phyloP scores from a whole-genome alignment of 2,888 invertebrate genomes.

The Lamproptera curius region DNA sequence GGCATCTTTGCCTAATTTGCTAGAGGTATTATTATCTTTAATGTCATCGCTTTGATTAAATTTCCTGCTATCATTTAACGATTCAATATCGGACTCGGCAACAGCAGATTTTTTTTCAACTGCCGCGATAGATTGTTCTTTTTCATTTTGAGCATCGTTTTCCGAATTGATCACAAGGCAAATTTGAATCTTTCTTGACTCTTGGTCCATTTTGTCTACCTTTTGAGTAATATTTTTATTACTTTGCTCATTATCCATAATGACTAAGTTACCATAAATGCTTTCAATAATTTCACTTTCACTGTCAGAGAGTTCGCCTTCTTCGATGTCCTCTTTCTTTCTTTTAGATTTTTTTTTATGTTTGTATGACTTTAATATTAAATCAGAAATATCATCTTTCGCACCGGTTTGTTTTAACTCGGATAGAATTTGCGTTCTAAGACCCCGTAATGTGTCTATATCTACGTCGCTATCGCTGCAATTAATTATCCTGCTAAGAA shows the following conservation, averaged over 20 bases:
- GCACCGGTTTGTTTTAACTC: slow-evolving; percentile 66
- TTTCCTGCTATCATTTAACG: slow-evolving; percentile 32
- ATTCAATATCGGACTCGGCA: slow-evolving; percentile 49
- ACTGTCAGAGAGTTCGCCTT: slow-evolving; percentile 69
- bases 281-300: slow-evolving; percentile 68
- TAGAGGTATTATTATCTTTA: slow-evolving; percentile 8
- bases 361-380: slow-evolving; percentile 63
- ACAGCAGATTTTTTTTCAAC: slow-evolving; percentile 16
- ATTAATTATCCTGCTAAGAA: slow-evolving; percentile 62
- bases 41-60: neutral
- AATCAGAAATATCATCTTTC: slow-evolving; percentile 66
- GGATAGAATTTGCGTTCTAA: slow-evolving; percentile 65
- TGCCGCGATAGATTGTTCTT: slow-evolving; percentile 16
- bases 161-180: slow-evolving; percentile 53
- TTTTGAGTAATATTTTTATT: slow-evolving; percentile 26
- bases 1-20: too few relatives aligned
- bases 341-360: slow-evolving; percentile 36
- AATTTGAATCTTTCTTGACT: slow-evolving; percentile 54
- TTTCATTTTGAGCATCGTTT: slow-evolving; percentile 29
- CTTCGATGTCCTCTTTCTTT: slow-evolving; percentile 54
- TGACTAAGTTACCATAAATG: slow-evolving; percentile 59
- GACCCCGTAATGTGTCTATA: slow-evolving; percentile 65
- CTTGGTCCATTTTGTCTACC: slow-evolving; percentile 34
- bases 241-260: slow-evolving; percentile 40
- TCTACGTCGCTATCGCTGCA: slow-evolving; percentile 68